Evolutionary conservation across 2,797 vertebrate species (phyloP), one percentile per base, ranked within the genome.

Genomic region (Microtus obscurus): DNA sequence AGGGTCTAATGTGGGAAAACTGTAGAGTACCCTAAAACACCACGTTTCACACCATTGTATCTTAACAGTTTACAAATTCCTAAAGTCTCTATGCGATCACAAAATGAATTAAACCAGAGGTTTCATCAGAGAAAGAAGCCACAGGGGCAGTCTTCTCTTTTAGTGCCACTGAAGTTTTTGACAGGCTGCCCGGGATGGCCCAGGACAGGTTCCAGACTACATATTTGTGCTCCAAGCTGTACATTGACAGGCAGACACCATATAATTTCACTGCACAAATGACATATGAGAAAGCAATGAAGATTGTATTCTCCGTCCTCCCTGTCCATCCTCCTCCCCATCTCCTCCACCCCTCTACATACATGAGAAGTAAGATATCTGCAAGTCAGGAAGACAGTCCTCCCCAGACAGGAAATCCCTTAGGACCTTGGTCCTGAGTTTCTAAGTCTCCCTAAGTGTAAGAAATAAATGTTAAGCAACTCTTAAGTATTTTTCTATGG

Each of bases 391-490:
- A 88, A 87, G 34, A 78, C 9, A 87, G 23, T 31, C 80, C 87
- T 93, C 17, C n/a, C 16, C 56, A 89, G 63, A 95, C 93, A 87
- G 3, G 25, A n/a, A 90, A 82, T 17, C 67, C 63, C 56, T 56
- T 23, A 10, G 10, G 91, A 67, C 12, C 53, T 82, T 76, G 40
- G 63, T 45, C 53, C 76, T 93, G n/a, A 37, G 76, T 56, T 56
- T 92, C 27, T 37, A n/a, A 65, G 69, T 31, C 69, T 94, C 59
- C 34, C 80, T 71, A 83, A 93, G n/a, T 79, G 19, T 71, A 86
- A 95, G 87, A 96, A 89, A 95, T 83, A 94, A 86, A 77, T 87
- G 21, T 56, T 86, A 67, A 92, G 81, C 93, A 86, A 81, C 65
- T 40, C 81, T 56, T 25, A 74, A 31, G 85, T n/a, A 86, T 96